Evolutionary conservation across 2,888 invertebrate genomes (phyloP), one percentile per base, ranked within the genome.

Genomic region (Apantesis nais): DNA sequence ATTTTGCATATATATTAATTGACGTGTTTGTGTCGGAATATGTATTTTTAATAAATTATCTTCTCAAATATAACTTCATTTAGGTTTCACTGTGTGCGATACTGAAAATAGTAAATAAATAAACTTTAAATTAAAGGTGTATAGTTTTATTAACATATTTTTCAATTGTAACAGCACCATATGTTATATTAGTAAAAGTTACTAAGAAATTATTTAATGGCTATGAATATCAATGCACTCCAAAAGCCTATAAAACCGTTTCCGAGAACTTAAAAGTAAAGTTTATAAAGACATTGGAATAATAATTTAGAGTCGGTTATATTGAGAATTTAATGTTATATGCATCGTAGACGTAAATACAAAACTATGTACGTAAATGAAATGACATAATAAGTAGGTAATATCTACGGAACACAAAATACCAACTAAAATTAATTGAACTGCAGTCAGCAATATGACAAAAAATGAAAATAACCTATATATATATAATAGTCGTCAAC

Each of bases 141-240:
- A 9, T 62, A 71, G 67, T 74, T 71, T 77, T 76, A 68, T 68
- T 70, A 66, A 79, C 62, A 76, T 78, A 73, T 68, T 79, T 74
- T 66, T 62, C 67, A 44, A 74, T 81, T 79, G 64, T 73, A 77
- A 68, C 25, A 70, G 25, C 67, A 29, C 55, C 67, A 55, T 65
- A 72, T 64, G 62, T 79, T 64, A 72, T 72, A 79, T 81, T 74
- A 72, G 68, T 70, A 62, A 77, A 81, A 74, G 80, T 77, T 74
- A 73, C 82, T 68, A 66, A 75, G 72, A 73, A 77, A 79, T 71
- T 71, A 68, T 79, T 81, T 79, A 73, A 81, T 68, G 70, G 72
- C 79, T 81, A 79, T 81, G 79, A 79, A 79, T 79, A 79, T 81
- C 82, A 79, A 79, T 73, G 78, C 81, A 75, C 80, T 64, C 60